These are phyloP conservation scores for Phrynocephalus guinanensis DNA, from an alignment of 2,797 vertebrate species.

Conservation along the genomic window DNA sequence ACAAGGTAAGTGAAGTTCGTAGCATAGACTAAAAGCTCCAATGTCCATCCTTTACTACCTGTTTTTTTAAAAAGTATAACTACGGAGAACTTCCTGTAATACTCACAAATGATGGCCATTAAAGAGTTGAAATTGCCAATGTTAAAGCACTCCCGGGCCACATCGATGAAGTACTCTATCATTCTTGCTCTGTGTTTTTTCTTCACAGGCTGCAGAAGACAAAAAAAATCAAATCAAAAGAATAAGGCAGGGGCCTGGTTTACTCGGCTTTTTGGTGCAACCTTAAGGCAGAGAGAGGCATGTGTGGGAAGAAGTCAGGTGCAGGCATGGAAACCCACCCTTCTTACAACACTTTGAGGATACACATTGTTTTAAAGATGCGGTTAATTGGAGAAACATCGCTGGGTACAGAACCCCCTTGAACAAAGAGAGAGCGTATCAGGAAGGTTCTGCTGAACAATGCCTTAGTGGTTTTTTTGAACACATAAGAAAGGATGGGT, in stretches of 20 bases:
- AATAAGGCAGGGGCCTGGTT: background rate
- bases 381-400: background rate
- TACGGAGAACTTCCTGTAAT: slow-evolving; percentile 2
- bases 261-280: background rate
- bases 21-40: background rate
- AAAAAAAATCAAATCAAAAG: background rate
- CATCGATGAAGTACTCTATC: slow-evolving; percentile 95
- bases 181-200: slow-evolving; percentile 92
- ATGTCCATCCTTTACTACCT: background rate
- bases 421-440: background rate
- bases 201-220: slow-evolving; percentile 85
- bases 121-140: slow-evolving; percentile 98
- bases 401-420: background rate
- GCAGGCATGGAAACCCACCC: background rate
- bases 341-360: background rate
- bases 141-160: slow-evolving; percentile 95
- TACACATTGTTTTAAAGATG: background rate
- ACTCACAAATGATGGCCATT: slow-evolving; percentile 98
- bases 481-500: background rate
- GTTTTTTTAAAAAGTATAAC: rapidly evolving
- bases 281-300: background rate
- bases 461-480: background rate
- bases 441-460: background rate
- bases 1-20: background rate
- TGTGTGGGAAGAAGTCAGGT: background rate